phyloP scores from a whole-genome alignment of 2,113 vertebrate genomes.

The Amphiprion ocellaris region DNA sequence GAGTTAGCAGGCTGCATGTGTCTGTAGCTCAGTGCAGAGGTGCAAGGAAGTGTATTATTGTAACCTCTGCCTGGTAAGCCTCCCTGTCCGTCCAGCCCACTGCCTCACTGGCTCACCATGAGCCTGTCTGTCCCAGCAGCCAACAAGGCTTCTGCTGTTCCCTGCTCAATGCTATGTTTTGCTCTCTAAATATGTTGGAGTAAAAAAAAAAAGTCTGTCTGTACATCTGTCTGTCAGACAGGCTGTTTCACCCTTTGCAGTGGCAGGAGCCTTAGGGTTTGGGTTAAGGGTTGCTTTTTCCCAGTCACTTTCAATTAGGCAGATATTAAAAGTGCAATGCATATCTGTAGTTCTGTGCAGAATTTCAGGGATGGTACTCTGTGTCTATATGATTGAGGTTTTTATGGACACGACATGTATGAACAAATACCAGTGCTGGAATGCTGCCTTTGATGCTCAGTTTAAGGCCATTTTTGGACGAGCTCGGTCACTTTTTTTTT shows the following conservation, averaged over 20 bases:
- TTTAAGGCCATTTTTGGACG: constrained; percentile 32
- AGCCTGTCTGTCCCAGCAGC: constrained; percentile 69
- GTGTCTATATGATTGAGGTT: constrained; percentile 35
- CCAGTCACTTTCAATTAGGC: constrained; percentile 66
- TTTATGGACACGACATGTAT: constrained; percentile 24
- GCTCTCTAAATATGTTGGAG: constrained; percentile 74
- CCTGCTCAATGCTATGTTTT: constrained; percentile 74
- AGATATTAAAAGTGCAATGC: constrained; percentile 49
- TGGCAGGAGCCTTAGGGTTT: constrained; percentile 46
- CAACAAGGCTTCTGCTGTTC: constrained; percentile 82
- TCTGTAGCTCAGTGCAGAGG: constrained; percentile 34
- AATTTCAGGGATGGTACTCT: constrained; percentile 31
- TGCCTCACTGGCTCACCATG: constrained; percentile 72
- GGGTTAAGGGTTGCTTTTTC: constrained; percentile 58
- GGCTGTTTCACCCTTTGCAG: constrained; percentile 63
- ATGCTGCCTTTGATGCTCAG: constrained; percentile 28
- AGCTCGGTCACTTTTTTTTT: constrained; percentile 41
- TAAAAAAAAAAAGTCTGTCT: constrained; percentile 54
- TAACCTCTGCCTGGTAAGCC: constrained; percentile 72
- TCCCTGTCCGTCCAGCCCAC: constrained; percentile 53
- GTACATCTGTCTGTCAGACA: constrained; percentile 73
- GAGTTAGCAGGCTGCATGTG: constrained; percentile 39
- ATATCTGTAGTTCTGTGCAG: constrained; percentile 24
- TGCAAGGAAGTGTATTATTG: constrained; percentile 71
- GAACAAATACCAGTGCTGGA: constrained; percentile 35